Percentiles rank a stretch among this genome's conserved stretches.
phyloP scores from a whole-genome alignment of 1,140 invertebrate species.

The Halictus rubicundus region DNA sequence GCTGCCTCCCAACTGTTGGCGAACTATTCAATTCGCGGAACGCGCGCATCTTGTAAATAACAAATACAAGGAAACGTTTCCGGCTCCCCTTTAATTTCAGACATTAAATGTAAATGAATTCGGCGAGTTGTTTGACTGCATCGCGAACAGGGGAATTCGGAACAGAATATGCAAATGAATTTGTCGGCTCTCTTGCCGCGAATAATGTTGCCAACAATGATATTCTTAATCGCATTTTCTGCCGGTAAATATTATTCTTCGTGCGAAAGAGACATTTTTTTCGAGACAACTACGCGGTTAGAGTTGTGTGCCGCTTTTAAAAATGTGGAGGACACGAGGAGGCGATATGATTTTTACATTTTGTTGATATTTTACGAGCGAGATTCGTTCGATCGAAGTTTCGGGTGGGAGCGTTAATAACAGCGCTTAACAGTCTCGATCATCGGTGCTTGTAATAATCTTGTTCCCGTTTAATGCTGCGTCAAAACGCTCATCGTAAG shows the following conservation, averaged over 20 bases:
- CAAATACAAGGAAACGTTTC: too few species aligned
- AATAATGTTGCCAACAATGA: too few species aligned
- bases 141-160: background rate
- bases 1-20: too few species aligned
- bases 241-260: too few species aligned
- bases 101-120: background rate
- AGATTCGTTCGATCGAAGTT: background rate
- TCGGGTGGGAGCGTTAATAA: conserved; percentile 38
- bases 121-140: background rate
- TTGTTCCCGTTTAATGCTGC: conserved; percentile 43
- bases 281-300: too few species aligned
- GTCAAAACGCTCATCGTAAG: conserved; percentile 46
- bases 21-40: too few species aligned
- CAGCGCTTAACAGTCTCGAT: conserved; percentile 43
- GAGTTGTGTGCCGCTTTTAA: too few species aligned
- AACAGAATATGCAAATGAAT: background rate
- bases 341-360: background rate
- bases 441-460: conserved; percentile 49
- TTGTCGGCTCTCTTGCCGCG: background rate
- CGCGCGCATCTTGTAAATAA: too few species aligned
- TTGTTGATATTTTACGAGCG: background rate
- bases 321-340: too few species aligned
- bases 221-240: too few species aligned
- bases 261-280: too few species aligned
- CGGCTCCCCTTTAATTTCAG: background rate